These are phyloP conservation scores for Nasonovia ribisnigri DNA, from an alignment of 2,888 invertebrate species.

Conservation along the genomic window DNA sequence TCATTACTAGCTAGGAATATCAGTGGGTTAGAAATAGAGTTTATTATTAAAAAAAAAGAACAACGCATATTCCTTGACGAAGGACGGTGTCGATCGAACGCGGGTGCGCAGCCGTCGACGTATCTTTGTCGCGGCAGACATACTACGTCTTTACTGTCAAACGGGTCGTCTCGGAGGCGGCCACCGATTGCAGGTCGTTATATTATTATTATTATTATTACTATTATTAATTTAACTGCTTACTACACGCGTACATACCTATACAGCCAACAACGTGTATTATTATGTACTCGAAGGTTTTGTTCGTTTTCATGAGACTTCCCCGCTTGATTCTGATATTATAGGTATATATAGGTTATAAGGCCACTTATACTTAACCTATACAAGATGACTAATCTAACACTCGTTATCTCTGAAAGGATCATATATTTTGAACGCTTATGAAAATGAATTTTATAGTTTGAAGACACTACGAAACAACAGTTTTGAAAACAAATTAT, in stretches of 20 bases:
- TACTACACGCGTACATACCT: neutral
- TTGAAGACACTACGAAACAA: neutral
- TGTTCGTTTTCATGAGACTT: neutral
- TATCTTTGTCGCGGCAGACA: neutral
- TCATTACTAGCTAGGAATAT: too few relatives aligned
- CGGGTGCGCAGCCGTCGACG: neutral
- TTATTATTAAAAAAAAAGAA: neutral
- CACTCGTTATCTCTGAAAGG: neutral
- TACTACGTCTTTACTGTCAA: conserved; percentile 11
- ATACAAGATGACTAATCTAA: neutral
- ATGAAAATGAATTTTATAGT: neutral
- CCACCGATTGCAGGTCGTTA: neutral
- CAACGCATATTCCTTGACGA: neutral
- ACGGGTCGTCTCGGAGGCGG: neutral
- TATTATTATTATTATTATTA: conserved; percentile 21
- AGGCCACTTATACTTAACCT: too few relatives aligned
- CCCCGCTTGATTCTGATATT: neutral
- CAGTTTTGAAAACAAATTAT: neutral
- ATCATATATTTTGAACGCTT: neutral
- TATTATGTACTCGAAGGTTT: neutral
- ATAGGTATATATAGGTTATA: neutral
- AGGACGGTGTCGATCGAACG: neutral
- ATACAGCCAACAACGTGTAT: neutral
- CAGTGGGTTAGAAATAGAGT: neutral
- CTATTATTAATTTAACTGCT: neutral